Base-by-base conservation (phyloP, 2,113 vertebrate species). In the Tetraodon nigroviridis region DNA sequence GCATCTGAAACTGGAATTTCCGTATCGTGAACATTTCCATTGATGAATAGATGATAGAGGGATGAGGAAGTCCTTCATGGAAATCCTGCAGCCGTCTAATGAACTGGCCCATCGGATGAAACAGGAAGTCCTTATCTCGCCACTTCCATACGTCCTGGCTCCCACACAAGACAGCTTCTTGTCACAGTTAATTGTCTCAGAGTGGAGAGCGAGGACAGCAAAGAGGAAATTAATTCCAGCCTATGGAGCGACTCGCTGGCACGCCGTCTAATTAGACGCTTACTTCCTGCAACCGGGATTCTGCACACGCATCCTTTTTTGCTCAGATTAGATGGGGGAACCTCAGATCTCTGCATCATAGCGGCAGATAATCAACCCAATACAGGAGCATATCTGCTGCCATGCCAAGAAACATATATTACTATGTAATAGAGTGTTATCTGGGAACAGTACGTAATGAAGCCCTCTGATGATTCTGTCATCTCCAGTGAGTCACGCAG, bases 381-480 rank as follows among this genome's bases (percentile, higher is more conserved):
- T 37, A 37, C 32, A 46, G 6, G 4, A 17, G 44, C 15, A 46
- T 17, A n/a, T n/a, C n/a, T 16, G 15, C n/a, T 3, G 44, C 14
- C 4, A 16, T 8, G 15, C 15, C 2, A 17, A n/a, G 15, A 46
- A 46, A 16, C n/a, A n/a, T n/a, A n/a, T 2, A 17, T 46, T 13
- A 46, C 5, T 6, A 17, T 46, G 62, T 63, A 58, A 27, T n/a
- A 54, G 59, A 53, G 44, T 15, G 53, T 56, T 13, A 42, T 19
- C 47, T 24, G n/a, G n/a, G n/a, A n/a, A n/a, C n/a, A n/a, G n/a
- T n/a, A n/a, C n/a, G 44, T 46, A 5, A 32, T 67, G 16, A 47
- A 60, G 51, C 50, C 70, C 52, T 13, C 24, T 22, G 29, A 48
- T 69, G 6, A 50, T 61, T 70, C 55, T 57, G 77, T 56, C 78